Percentiles rank a stretch among this genome's conserved stretches.
Evolutionary conservation across 2,113 vertebrate genomes (phyloP).

Genomic region (Scatophagus argus): DNA sequence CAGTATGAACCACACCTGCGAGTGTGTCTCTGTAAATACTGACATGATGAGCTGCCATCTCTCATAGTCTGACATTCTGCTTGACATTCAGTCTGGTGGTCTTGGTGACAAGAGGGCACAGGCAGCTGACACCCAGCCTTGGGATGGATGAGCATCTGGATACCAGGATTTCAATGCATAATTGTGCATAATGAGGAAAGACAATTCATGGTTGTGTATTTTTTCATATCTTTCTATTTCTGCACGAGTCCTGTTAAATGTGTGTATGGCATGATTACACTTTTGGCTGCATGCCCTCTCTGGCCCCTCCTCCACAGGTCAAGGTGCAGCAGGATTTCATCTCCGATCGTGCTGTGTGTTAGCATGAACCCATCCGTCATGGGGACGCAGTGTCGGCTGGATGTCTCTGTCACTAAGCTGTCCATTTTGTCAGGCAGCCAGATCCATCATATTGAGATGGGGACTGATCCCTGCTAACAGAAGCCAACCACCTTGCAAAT

Average conservation of each 20-base stretch:
- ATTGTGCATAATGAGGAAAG: conserved; percentile 48
- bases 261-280: conserved; percentile 52
- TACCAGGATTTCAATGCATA: conserved; percentile 47
- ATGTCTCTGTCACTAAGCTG: conserved; percentile 79
- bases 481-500: conserved; percentile 63
- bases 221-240: conserved; percentile 27
- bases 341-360: conserved; percentile 58
- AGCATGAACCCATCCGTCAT: conserved; percentile 77
- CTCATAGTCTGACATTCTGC: conserved; percentile 69
- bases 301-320: conserved; percentile 66
- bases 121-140: conserved; percentile 66
- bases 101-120: conserved; percentile 46
- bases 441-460: conserved; percentile 71
- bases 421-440: conserved; percentile 76
- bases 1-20: conserved; percentile 54
- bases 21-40: conserved; percentile 71
- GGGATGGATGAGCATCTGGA: conserved; percentile 62
- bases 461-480: conserved; percentile 55
- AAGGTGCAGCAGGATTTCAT: conserved; percentile 77
- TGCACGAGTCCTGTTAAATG: conserved; percentile 27
- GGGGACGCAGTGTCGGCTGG: conserved; percentile 63
- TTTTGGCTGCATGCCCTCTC: conserved; percentile 37
- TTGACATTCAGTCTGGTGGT: conserved; percentile 73
- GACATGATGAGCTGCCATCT: conserved; percentile 77
- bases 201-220: background rate